Evolutionary conservation across 2,797 vertebrate genomes (phyloP).

Genomic region (Cephalopachus bancanus): DNA sequence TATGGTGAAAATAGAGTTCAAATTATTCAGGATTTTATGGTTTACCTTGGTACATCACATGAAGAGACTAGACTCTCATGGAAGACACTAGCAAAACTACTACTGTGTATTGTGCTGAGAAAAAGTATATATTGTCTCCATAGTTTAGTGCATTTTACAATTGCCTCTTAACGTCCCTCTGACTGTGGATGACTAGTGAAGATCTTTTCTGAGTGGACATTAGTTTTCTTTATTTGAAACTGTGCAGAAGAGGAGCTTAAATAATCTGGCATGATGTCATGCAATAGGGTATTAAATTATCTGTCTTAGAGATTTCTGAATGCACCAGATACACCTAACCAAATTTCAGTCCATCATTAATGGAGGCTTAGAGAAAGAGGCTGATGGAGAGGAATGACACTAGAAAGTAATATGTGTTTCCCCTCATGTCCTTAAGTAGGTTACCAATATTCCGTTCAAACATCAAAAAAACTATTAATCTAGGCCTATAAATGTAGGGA

Average conservation of each 20-base stretch:
- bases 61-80: neutral
- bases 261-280: constrained; percentile 3
- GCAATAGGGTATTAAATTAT: constrained; percentile 40
- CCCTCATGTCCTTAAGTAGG: neutral
- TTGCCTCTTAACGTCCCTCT: constrained; percentile 50
- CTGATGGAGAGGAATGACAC: constrained; percentile 21
- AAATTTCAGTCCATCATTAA: constrained; percentile 15
- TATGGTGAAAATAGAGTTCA: neutral
- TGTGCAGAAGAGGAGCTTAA: neutral
- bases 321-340: constrained; percentile 16
- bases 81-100: constrained; percentile 14
- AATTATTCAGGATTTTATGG: neutral
- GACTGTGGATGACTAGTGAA: neutral
- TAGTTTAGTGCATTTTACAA: neutral
- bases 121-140: constrained; percentile 2
- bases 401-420: constrained; percentile 57
- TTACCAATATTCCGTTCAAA: constrained; percentile 18
- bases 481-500: neutral
- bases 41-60: constrained; percentile 22
- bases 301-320: constrained; percentile 32
- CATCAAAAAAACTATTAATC: constrained; percentile 26
- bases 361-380: constrained; percentile 31
- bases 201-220: neutral
- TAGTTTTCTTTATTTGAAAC: constrained; percentile 63
- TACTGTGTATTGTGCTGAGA: neutral